Base-by-base conservation (phyloP, 1,140 invertebrate genomes). In the Eupristina koningsbergeri region DNA sequence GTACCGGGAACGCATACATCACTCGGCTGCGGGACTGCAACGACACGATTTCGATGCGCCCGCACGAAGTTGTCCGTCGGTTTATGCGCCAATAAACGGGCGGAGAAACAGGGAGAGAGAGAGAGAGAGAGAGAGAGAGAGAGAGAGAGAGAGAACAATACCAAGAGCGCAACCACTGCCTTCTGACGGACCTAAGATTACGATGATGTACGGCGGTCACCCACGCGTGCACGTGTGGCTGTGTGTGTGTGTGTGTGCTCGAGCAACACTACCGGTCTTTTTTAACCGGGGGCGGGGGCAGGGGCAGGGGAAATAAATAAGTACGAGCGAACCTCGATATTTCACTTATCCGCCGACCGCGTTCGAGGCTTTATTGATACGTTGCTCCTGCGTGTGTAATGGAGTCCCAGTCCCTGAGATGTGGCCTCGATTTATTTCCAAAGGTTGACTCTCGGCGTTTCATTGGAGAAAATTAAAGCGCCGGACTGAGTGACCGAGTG, bases 81-180 rank as follows among this genome's bases (percentile, higher is more conserved):
- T 77, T 83, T 83, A 83, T 77, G 81, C 74, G 45, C 75, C 75
- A 78, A 83, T 83, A 83, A 76, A n/a, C n/a, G n/a, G n/a, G n/a
- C n/a, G n/a, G n/a, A n/a, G n/a, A n/a, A n/a, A n/a, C n/a, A n/a
- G n/a, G n/a, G n/a, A n/a, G n/a, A n/a, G n/a, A n/a, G n/a, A n/a
- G n/a, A n/a, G n/a, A n/a, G n/a, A n/a, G n/a, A n/a, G n/a, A n/a
- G n/a, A n/a, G n/a, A n/a, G n/a, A n/a, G n/a, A n/a, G n/a, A n/a
- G n/a, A n/a, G n/a, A n/a, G n/a, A n/a, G n/a, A n/a, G n/a, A 58
- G 74, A 83, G 74, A 58, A 50, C 81, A 76, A 83, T 83, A 83
- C 75, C 36, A 63, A 29, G 41, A n/a, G n/a, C n/a, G n/a, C n/a
- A 61, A 71, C 74, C 80, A 67, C 64, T 76, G 80, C 73, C 53